Conservation (phyloP, 2,113 vertebrate genomes). For the Aix galericulata region DNA sequence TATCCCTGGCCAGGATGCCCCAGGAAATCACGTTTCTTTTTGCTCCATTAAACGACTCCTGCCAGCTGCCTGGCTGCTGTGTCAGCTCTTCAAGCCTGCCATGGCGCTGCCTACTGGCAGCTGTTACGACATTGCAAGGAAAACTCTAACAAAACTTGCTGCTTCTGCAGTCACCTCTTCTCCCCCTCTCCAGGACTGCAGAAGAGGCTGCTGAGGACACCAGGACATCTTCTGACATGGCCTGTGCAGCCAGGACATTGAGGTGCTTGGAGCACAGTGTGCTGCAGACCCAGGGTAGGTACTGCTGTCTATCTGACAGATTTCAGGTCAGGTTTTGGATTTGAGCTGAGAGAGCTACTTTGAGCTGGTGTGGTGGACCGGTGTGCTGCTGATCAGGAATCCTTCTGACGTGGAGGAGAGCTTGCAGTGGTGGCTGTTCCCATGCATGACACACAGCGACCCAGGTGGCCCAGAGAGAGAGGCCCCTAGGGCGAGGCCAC, state of each 20-base stretch:
- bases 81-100: background rate
- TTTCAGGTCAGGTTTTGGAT: background rate
- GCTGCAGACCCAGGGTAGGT: background rate
- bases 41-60: background rate
- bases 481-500: background rate
- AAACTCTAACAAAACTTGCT: background rate
- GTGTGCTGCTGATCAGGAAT: background rate
- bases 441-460: background rate
- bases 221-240: background rate
- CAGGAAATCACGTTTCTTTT: background rate
- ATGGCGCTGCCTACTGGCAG: background rate
- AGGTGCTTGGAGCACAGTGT: fast-evolving
- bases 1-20: too few species aligned
- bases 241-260: background rate
- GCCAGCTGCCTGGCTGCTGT: background rate
- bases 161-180: background rate
- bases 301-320: background rate
- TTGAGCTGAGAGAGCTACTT: background rate
- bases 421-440: background rate
- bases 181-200: background rate
- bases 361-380: background rate
- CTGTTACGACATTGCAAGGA: background rate
- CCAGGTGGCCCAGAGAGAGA: background rate
- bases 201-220: background rate
- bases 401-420: fast-evolving